phyloP scores from a whole-genome alignment of 1,140 invertebrate species.

The Drosophila lacteicornis region DNA sequence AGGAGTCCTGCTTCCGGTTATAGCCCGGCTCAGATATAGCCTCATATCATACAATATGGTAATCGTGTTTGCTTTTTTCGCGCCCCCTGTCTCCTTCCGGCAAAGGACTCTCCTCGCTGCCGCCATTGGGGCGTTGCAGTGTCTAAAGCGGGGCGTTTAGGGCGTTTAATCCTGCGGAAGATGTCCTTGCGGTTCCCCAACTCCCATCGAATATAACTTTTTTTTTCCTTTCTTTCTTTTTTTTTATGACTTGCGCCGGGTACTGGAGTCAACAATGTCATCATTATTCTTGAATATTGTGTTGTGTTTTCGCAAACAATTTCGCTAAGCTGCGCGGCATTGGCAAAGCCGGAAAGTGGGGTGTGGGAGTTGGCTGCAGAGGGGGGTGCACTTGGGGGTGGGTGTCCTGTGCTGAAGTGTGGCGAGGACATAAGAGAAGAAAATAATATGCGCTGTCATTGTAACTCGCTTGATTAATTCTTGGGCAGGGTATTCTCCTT shows the following conservation, averaged over 20 bases:
- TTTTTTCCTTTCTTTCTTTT: constrained; percentile 20
- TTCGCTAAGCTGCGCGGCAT: constrained; percentile 77
- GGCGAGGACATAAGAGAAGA: constrained; percentile 73
- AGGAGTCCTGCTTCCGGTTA: constrained; percentile 55
- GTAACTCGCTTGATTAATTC: constrained; percentile 83
- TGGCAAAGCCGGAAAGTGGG: constrained; percentile 35
- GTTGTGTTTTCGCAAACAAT: constrained; percentile 84
- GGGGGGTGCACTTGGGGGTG: background rate
- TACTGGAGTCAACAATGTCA: constrained; percentile 83
- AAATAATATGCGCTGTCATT: constrained; percentile 83
- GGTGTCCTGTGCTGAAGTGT: constrained; percentile 48
- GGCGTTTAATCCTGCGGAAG: constrained; percentile 82
- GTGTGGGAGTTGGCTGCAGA: background rate
- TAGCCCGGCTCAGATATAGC: constrained; percentile 56
- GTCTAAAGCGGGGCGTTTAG: constrained; percentile 80
- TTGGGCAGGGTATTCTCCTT: constrained; percentile 51
- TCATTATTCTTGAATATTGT: constrained; percentile 84
- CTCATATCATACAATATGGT: constrained; percentile 81
- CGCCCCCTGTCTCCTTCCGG: constrained; percentile 43
- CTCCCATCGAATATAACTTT: constrained; percentile 26
- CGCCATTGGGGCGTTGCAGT: constrained; percentile 70
- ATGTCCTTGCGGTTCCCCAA: constrained; percentile 74
- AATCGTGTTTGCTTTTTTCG: constrained; percentile 72
- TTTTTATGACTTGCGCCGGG: constrained; percentile 70
- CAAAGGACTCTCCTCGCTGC: constrained; percentile 4